phyloP scores from a whole-genome alignment of 2,797 vertebrate species.

The Steatocranus sp. region DNA sequence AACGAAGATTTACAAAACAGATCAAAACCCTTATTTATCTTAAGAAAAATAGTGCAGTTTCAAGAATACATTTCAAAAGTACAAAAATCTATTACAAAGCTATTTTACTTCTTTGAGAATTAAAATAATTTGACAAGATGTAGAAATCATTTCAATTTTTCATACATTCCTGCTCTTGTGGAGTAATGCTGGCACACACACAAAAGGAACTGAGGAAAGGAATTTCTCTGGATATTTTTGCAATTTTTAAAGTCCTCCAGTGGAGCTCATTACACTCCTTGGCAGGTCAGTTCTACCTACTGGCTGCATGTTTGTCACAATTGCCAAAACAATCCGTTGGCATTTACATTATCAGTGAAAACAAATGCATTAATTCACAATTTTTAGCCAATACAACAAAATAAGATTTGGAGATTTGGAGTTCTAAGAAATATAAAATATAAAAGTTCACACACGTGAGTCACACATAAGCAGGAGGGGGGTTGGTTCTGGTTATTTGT shows the following conservation, averaged over 20 bases:
- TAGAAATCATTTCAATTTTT: neutral
- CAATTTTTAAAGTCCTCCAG: neutral
- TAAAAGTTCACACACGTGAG: neutral
- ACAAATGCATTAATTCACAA: neutral
- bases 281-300: neutral
- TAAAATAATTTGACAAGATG: neutral
- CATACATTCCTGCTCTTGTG: neutral
- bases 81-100: neutral
- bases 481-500: neutral
- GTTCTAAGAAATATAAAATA: neutral
- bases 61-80: neutral
- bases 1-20: neutral
- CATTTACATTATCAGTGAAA: neutral
- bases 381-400: neutral
- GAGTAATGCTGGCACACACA: neutral
- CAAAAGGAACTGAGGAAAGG: no score
- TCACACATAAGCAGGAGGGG: neutral
- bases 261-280: neutral
- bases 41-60: neutral
- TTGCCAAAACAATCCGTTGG: neutral
- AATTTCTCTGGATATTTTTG: neutral
- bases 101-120: neutral
- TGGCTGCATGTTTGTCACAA: neutral
- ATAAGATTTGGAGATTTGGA: neutral
- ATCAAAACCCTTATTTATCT: neutral